phyloP scores from a whole-genome alignment of 1,140 invertebrate species.

The Drosophila oshimai region DNA sequence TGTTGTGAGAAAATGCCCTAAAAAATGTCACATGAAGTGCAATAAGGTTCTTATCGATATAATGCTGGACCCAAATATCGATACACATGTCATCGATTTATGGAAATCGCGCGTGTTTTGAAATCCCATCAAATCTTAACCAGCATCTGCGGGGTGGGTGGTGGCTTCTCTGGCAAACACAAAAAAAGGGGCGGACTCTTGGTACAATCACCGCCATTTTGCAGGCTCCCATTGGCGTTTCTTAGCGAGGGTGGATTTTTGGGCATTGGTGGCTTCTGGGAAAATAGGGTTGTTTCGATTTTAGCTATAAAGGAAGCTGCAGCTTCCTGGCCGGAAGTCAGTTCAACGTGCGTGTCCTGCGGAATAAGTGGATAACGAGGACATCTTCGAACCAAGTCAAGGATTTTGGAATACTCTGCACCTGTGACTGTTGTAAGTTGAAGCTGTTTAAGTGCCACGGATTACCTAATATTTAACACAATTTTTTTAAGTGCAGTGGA shows the following conservation, averaged over 20 bases:
- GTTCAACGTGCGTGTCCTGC: slow-evolving; percentile 37
- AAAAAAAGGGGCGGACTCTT: slow-evolving; percentile 13
- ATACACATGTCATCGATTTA: neutral
- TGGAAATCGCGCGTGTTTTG: too few relatives aligned
- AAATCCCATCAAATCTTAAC: neutral
- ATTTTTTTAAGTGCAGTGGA: neutral
- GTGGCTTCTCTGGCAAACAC: neutral
- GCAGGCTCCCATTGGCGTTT: slow-evolving; percentile 31
- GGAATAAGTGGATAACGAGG: neutral
- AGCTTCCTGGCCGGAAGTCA: slow-evolving; percentile 34
- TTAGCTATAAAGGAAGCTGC: slow-evolving; percentile 64
- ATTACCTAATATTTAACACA: too few relatives aligned
- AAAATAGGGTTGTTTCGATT: slow-evolving; percentile 2
- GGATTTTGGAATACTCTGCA: neutral
- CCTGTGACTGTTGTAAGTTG: slow-evolving; percentile 24
- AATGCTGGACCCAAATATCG: too few relatives aligned
- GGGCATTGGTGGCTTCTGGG: slow-evolving; percentile 32
- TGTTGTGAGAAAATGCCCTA: slow-evolving; percentile 2
- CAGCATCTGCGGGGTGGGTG: slow-evolving; percentile 30
- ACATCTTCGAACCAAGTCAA: neutral
- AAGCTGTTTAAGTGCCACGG: neutral
- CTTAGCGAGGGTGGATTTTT: neutral
- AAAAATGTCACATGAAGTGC: too few relatives aligned
- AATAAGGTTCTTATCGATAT: too few relatives aligned
- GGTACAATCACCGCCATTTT: slow-evolving; percentile 51